Percentiles rank a stretch among this genome's conserved stretches.
Evolutionary conservation across 2,888 invertebrate species (phyloP).

Genomic region (Athalia circularis): DNA sequence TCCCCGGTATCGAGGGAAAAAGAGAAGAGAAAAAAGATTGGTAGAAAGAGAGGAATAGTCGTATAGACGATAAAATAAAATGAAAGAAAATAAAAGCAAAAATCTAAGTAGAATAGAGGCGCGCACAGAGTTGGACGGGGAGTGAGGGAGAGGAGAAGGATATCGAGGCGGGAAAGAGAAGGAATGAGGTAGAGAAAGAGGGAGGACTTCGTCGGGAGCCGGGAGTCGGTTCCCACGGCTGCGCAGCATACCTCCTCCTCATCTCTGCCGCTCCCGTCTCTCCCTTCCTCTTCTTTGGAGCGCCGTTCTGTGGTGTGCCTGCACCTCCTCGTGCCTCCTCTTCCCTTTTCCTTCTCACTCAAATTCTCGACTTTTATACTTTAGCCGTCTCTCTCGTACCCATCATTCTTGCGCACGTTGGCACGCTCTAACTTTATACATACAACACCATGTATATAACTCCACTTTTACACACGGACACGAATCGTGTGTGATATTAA

Average conservation of each 20-base stretch:
- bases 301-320: slow-evolving; percentile 41
- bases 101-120: slow-evolving; percentile 50
- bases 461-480: too few species aligned
- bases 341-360: slow-evolving; percentile 29
- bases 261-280: slow-evolving; percentile 56
- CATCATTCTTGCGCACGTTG: slow-evolving; percentile 28
- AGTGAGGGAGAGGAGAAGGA: slow-evolving; percentile 51
- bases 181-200: slow-evolving; percentile 52
- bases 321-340: slow-evolving; percentile 35
- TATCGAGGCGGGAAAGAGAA: slow-evolving; percentile 52
- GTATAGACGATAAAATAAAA: slow-evolving; percentile 35
- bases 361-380: slow-evolving; percentile 9
- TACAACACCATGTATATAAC: too few species aligned
- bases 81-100: slow-evolving; percentile 10
- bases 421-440: slow-evolving; percentile 18
- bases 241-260: slow-evolving; percentile 69
- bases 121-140: slow-evolving; percentile 49
- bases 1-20: background rate
- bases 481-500: too few species aligned
- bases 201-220: slow-evolving; percentile 62
- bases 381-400: background rate
- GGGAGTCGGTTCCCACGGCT: slow-evolving; percentile 72
- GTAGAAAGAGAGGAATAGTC: slow-evolving; percentile 46
- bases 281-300: slow-evolving; percentile 41
- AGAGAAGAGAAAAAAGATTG: background rate